A percentile compares a stretch with the other conserved stretches of the same genome.
phyloP scores from a whole-genome alignment of 2,888 invertebrate species.

The Automeris io region DNA sequence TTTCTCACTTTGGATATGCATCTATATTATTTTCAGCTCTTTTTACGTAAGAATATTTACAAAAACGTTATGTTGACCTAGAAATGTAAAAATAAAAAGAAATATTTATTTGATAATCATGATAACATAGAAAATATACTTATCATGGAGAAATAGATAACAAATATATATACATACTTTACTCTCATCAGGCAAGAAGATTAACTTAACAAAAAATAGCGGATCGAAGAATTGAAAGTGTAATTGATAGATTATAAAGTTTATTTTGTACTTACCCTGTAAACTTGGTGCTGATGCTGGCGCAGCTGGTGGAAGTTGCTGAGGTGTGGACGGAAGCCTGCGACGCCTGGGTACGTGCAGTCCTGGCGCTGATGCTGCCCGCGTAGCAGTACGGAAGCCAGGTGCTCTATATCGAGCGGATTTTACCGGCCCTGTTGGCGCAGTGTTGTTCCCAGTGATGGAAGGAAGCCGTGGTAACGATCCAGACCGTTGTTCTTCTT shows the following conservation, averaged over 20 bases:
- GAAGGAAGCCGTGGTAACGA: conserved; percentile 86
- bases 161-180: no score
- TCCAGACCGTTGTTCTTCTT: conserved; percentile 81
- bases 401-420: conserved; percentile 92
- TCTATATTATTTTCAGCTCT: no score
- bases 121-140: no score
- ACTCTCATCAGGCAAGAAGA: no score
- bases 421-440: conserved; percentile 82
- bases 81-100: no score
- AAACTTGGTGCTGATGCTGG: conserved; percentile 66
- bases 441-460: conserved; percentile 57
- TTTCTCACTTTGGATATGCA: no score
- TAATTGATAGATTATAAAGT: not conserved
- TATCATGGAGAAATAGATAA: no score
- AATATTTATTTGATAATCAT: no score
- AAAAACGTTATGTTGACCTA: no score
- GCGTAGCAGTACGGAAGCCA: conserved; percentile 85
- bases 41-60: no score
- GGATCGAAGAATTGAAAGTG: no score
- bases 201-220: no score
- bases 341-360: conserved; percentile 82
- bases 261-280: conserved; percentile 75
- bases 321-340: conserved; percentile 61
- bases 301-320: conserved; percentile 57
- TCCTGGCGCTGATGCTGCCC: conserved; percentile 86